A percentile compares a stretch with the other conserved stretches of the same genome.
Evolutionary conservation across 1,140 invertebrate genomes (phyloP).

Genomic region (Daktulosphaira vitifoliae): DNA sequence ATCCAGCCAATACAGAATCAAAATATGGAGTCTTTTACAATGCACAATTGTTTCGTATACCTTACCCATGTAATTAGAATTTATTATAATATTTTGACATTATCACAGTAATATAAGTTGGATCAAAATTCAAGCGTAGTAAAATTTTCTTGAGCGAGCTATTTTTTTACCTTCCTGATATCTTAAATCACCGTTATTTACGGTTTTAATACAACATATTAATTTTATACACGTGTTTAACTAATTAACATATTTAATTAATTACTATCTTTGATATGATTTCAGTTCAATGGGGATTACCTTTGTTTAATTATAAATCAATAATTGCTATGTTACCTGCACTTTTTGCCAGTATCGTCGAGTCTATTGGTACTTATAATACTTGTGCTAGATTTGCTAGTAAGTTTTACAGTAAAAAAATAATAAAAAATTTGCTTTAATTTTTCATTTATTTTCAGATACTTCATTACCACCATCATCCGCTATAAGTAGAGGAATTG

Average conservation of each 20-base stretch:
- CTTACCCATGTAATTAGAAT: slow-evolving; percentile 4
- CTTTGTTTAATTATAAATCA: neutral
- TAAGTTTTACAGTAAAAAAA: slow-evolving; percentile 2
- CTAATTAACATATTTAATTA: too few species aligned
- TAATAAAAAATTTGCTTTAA: neutral
- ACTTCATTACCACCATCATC: neutral
- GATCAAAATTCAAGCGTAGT: too few species aligned
- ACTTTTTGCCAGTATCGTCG: neutral
- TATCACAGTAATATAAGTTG: too few species aligned
- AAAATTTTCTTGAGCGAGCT: too few species aligned
- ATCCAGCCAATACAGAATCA: slow-evolving; percentile 10
- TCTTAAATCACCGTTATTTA: too few species aligned
- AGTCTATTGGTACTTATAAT: slow-evolving; percentile 8
- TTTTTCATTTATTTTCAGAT: neutral
- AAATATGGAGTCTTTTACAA: slow-evolving; percentile 11
- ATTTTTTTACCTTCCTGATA: too few species aligned
- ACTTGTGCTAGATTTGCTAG: slow-evolving; percentile 8
- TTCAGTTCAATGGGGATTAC: slow-evolving; percentile 24
- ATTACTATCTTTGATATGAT: too few species aligned
- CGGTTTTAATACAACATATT: too few species aligned
- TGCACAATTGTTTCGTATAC: neutral
- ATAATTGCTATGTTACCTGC: slow-evolving; percentile 1
- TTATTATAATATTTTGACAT: too few species aligned
- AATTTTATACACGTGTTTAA: too few species aligned
- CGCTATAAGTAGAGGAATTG: neutral